These are phyloP conservation scores for Polypedilum pembai DNA, from an alignment of 1,140 invertebrate species.

Conservation along the genomic window DNA sequence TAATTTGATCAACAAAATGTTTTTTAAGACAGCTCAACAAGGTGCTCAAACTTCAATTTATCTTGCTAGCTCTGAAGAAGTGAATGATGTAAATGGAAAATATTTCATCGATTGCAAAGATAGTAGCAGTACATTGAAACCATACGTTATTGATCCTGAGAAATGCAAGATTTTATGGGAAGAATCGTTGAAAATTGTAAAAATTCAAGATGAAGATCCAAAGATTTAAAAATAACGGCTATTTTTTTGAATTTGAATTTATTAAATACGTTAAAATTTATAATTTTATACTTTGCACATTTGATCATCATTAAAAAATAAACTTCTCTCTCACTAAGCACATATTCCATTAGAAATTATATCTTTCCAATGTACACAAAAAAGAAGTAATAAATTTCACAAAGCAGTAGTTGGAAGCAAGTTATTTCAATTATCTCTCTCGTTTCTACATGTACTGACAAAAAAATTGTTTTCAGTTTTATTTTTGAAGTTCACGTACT, in stretches of 20 bases:
- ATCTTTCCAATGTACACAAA: neutral
- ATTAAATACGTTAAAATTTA: neutral
- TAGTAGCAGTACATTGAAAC: slow-evolving; percentile 45
- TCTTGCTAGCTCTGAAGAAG: slow-evolving; percentile 60
- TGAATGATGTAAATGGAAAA: slow-evolving; percentile 60
- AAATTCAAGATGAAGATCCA: slow-evolving; percentile 48
- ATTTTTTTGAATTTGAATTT: neutral
- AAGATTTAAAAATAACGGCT: slow-evolving; percentile 33
- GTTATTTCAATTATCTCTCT: too few species aligned
- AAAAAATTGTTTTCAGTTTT: neutral
- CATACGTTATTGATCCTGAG: slow-evolving; percentile 51
- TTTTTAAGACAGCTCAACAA: slow-evolving; percentile 58
- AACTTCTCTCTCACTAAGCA: neutral
- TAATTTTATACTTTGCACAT: neutral
- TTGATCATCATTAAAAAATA: neutral
- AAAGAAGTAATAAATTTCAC: neutral
- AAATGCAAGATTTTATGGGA: slow-evolving; percentile 73
- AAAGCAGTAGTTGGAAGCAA: too few species aligned
- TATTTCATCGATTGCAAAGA: slow-evolving; percentile 71
- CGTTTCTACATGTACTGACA: too few species aligned
- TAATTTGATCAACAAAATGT: slow-evolving; percentile 50
- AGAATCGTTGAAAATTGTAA: slow-evolving; percentile 57
- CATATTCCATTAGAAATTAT: neutral
- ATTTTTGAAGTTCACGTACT: neutral
- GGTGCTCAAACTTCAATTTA: slow-evolving; percentile 70